Conservation (phyloP, 2,888 invertebrate genomes). For the Agapetus fuscipes region DNA sequence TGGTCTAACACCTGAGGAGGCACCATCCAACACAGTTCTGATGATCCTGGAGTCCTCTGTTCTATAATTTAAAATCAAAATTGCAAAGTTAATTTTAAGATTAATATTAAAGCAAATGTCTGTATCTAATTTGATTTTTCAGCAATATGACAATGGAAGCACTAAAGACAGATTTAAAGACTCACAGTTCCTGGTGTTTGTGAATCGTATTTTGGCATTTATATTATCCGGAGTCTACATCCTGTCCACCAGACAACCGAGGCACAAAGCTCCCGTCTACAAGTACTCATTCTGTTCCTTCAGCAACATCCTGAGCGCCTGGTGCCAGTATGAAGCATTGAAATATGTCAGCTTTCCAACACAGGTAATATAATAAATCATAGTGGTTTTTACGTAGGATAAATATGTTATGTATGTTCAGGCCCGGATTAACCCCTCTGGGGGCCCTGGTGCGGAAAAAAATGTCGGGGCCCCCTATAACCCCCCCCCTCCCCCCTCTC, state of each 20-base stretch:
- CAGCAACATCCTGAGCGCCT: conserved; percentile 95
- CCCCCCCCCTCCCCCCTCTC: too few relatives aligned
- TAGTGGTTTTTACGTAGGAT: background rate
- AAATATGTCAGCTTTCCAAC: conserved; percentile 98
- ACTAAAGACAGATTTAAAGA: conserved; percentile 70
- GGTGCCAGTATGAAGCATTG: conserved; percentile 99
- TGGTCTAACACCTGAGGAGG: too few relatives aligned
- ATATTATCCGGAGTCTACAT: conserved; percentile 58
- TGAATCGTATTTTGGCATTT: conserved; percentile 86
- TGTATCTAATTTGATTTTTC: too few relatives aligned
- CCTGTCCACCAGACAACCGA: conserved; percentile 46
- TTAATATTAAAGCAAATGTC: too few relatives aligned
- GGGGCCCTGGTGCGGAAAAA: too few relatives aligned
- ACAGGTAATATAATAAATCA: conserved; percentile 50
- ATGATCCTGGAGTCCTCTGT: too few relatives aligned
- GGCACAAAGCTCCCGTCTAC: conserved; percentile 79
- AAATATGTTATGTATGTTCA: conserved; percentile 5
- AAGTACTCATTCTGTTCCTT: conserved; percentile 94
- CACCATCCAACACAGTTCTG: too few relatives aligned
- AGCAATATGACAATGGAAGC: conserved; percentile 60
- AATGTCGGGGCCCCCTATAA: too few relatives aligned
- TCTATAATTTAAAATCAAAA: too few relatives aligned
- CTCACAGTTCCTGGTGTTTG: conserved; percentile 94
- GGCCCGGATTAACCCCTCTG: conserved; percentile 2
- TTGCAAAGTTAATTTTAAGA: too few relatives aligned